Percentiles rank a stretch among this genome's conserved stretches.
These are phyloP conservation scores for Cettia cetti DNA, from an alignment of 2,113 vertebrate genomes.

Conservation along the genomic window DNA sequence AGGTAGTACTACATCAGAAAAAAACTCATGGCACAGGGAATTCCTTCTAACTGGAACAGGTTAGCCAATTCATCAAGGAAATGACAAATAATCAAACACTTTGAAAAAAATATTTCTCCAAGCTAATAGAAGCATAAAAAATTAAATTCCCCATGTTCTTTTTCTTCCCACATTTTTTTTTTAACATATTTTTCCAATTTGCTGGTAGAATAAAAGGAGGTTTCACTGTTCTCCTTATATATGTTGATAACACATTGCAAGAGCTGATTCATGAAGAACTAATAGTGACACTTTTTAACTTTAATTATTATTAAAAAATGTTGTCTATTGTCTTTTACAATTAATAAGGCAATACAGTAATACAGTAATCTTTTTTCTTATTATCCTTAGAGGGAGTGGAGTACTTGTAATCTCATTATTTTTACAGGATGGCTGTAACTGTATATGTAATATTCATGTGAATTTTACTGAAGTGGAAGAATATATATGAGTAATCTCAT, in stretches of 20 bases:
- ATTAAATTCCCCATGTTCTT: not conserved
- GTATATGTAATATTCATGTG: slow-evolving; percentile 47
- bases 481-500: slow-evolving; percentile 41
- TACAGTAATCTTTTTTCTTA: not conserved
- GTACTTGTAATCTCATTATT: slow-evolving; percentile 58
- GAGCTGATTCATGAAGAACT: not conserved
- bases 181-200: not conserved
- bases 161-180: not conserved
- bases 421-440: slow-evolving; percentile 1
- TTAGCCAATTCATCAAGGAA: not conserved
- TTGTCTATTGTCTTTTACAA: slow-evolving; percentile 32
- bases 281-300: not conserved
- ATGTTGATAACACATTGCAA: not conserved
- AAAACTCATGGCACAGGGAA: accelerated
- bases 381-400: slow-evolving; percentile 7
- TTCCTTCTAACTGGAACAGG: not conserved
- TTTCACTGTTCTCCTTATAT: not conserved
- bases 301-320: not conserved
- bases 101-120: not conserved
- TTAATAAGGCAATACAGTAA: slow-evolving; percentile 53
- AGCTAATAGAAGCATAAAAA: not conserved
- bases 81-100: not conserved
- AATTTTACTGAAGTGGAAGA: slow-evolving; percentile 40
- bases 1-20: not conserved
- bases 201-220: not conserved